Conservation (phyloP, 2,888 invertebrate species). For the Desoria tigrina region DNA sequence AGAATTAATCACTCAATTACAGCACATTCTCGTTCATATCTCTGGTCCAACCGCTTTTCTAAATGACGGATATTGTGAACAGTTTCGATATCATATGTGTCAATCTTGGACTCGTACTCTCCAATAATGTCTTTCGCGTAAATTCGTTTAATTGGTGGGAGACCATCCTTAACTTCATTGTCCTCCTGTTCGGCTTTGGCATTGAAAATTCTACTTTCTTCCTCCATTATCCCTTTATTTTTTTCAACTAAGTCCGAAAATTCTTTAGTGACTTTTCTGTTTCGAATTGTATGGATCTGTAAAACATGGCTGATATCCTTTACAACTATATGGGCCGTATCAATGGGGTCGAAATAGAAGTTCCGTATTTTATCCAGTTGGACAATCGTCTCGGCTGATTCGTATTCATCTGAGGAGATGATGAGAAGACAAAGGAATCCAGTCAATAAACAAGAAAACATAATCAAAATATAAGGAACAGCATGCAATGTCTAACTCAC, state of each 20-base stretch:
- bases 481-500: too few species aligned
- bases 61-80: slow-evolving; percentile 61
- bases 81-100: slow-evolving; percentile 48
- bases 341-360: slow-evolving; percentile 68
- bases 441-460: too few species aligned
- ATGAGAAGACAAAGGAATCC: too few species aligned
- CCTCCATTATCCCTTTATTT: slow-evolving; percentile 64
- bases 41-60: slow-evolving; percentile 61
- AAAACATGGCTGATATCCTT: slow-evolving; percentile 59
- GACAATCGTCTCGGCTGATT: slow-evolving; percentile 69
- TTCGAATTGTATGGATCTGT: slow-evolving; percentile 64
- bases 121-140: slow-evolving; percentile 52
- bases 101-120: slow-evolving; percentile 56
- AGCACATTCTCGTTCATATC: slow-evolving; percentile 60
- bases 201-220: slow-evolving; percentile 53
- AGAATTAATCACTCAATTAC: slow-evolving; percentile 56
- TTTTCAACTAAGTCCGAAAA: slow-evolving; percentile 63
- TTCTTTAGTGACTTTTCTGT: slow-evolving; percentile 64
- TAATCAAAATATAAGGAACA: too few species aligned
- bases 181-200: neutral
- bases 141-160: slow-evolving; percentile 31
- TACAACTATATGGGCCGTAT: slow-evolving; percentile 66
- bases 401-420: too few species aligned
- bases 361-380: slow-evolving; percentile 66
- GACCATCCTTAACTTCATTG: slow-evolving; percentile 12